Percentiles rank a stretch among this genome's conserved stretches.
Evolutionary conservation across 2,113 vertebrate genomes (phyloP).

Genomic region (Brachyhypopomus occidentalis): DNA sequence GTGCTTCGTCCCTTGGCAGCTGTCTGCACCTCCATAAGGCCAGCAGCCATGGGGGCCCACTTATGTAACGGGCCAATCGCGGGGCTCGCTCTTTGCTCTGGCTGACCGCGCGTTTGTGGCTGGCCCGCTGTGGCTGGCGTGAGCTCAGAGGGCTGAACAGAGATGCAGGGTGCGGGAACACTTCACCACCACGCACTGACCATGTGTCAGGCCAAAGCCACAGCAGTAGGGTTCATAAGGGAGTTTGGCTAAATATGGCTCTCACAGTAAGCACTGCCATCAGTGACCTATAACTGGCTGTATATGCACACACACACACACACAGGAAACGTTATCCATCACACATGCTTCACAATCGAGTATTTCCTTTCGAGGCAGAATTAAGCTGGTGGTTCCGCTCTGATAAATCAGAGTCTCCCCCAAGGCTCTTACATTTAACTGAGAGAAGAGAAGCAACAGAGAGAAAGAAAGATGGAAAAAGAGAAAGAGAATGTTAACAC

Average conservation of each 20-base stretch:
- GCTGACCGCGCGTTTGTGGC: neutral
- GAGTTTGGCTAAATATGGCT: neutral
- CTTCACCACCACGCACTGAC: neutral
- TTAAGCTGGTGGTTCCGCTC: conserved; percentile 50
- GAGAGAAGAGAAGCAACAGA: conserved; percentile 18
- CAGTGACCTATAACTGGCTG: conserved; percentile 5
- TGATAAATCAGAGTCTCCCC: conserved; percentile 38
- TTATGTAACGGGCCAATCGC: conserved; percentile 32
- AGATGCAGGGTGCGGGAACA: neutral
- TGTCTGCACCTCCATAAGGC: conserved; percentile 6
- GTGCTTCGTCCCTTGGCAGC: neutral
- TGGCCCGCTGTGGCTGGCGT: conserved; percentile 17
- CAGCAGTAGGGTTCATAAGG: neutral
- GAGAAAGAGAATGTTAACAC: neutral
- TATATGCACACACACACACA: neutral
- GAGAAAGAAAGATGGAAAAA: neutral
- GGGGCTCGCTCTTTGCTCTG: neutral
- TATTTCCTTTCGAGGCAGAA: conserved; percentile 10
- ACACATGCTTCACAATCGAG: conserved; percentile 12
- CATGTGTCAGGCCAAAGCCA: neutral
- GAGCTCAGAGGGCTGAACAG: neutral
- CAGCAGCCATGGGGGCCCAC: conserved; percentile 20
- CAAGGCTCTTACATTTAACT: conserved; percentile 26
- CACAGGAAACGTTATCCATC: neutral
- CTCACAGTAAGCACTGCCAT: neutral